Conservation (phyloP, 2,113 vertebrate genomes). For the Origma solitaria region DNA sequence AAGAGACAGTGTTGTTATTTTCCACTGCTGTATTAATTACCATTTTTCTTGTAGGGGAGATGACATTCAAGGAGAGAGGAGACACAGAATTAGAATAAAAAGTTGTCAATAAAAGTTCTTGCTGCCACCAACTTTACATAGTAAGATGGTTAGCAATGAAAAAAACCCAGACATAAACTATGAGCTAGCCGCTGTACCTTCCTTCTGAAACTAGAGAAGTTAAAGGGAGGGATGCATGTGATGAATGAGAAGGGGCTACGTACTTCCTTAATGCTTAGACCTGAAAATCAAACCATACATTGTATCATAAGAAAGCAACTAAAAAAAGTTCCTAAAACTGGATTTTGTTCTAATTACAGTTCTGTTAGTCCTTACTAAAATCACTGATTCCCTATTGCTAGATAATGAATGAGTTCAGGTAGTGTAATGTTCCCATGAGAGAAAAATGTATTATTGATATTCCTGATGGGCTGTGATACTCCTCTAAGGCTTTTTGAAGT, state of each 20-base stretch:
- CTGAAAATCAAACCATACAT: conserved; percentile 9
- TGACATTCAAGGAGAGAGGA: not conserved
- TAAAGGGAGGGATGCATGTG: not conserved
- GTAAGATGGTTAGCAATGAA: conserved; percentile 1
- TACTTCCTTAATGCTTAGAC: conserved; percentile 7
- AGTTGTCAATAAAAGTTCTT: conserved; percentile 49
- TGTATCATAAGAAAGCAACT: not conserved
- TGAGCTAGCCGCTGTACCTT: conserved; percentile 36
- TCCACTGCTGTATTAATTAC: conserved; percentile 13
- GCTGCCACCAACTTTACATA: conserved; percentile 19
- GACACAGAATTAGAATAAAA: conserved; percentile 17
- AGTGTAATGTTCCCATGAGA: not conserved
- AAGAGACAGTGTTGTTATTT: not conserved
- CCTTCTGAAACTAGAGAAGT: conserved; percentile 23
- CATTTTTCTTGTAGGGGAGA: not conserved
- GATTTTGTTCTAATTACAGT: conserved; percentile 35
- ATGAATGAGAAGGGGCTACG: not conserved
- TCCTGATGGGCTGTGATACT: not conserved
- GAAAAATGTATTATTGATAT: not conserved
- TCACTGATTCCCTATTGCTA: not conserved
- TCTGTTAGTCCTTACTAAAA: conserved; percentile 31
- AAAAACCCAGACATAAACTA: not conserved
- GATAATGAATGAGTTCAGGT: conserved; percentile 41
- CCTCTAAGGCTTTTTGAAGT: not conserved
- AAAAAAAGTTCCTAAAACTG: not conserved